These are phyloP conservation scores for Trichosurus vulpecula DNA, from an alignment of 2,797 vertebrate species.

Conservation along the genomic window DNA sequence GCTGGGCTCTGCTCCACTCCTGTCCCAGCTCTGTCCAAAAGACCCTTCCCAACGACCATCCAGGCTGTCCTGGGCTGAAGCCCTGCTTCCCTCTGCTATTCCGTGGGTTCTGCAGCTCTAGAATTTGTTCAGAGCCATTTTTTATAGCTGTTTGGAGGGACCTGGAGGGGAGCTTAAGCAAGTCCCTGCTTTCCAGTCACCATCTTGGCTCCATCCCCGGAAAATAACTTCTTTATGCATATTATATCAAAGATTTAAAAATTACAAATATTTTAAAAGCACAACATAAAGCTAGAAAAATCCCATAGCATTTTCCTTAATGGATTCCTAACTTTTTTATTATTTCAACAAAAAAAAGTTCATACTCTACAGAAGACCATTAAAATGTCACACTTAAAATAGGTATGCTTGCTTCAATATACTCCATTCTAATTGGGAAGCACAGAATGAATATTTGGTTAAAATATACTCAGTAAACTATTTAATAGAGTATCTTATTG, in stretches of 20 bases:
- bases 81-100: no score
- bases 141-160: no score
- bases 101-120: no score
- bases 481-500: neutral
- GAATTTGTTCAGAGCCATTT: no score
- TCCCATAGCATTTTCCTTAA: neutral
- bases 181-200: no score
- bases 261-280: conserved; percentile 6
- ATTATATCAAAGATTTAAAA: neutral
- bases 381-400: conserved; percentile 15
- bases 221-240: neutral
- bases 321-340: neutral
- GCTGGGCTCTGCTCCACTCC: no score
- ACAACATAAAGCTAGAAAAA: neutral
- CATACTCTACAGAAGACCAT: neutral
- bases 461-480: neutral
- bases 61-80: no score
- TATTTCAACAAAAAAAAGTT: neutral
- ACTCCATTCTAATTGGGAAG: neutral
- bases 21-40: no score
- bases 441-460: neutral
- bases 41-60: no score
- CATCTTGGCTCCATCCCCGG: no score
- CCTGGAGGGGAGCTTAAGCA: no score
- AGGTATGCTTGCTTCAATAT: neutral